phyloP scores from a whole-genome alignment of 2,888 invertebrate species.

The Bugulina stolonifera region DNA sequence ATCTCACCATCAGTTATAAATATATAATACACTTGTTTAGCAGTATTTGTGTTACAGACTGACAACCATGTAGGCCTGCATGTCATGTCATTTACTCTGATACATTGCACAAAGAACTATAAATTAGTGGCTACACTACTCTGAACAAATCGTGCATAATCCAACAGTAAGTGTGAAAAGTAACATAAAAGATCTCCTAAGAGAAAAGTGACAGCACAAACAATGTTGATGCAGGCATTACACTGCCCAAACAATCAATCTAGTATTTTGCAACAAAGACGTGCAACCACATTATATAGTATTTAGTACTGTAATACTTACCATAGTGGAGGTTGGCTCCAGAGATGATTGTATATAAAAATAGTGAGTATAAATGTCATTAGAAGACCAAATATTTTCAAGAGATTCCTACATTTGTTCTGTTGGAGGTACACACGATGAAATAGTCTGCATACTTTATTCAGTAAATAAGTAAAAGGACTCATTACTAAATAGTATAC shows the following conservation, averaged over 20 bases:
- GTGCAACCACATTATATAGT: neutral
- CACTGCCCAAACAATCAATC: neutral
- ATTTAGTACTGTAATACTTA: neutral
- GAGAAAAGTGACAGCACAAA: neutral
- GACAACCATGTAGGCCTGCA: no score
- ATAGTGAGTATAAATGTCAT: neutral
- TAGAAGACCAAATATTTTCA: neutral
- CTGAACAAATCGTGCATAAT: no score
- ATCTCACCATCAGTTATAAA: no score
- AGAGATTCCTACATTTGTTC: neutral
- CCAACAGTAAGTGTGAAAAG: no score
- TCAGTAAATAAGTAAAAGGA: neutral
- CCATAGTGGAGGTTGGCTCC: neutral
- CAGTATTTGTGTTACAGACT: no score
- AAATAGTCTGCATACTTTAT: neutral
- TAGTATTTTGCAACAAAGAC: neutral
- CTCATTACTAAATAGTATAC: neutral
- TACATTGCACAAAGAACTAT: no score
- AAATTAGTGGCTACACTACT: no score
- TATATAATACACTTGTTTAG: no score
- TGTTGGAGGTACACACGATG: neutral
- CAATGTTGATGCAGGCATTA: neutral
- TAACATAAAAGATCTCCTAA: no score
- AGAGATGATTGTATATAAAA: neutral
- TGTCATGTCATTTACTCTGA: no score